Conservation (phyloP, 2,113 vertebrate species). For the Cygnus atratus region DNA sequence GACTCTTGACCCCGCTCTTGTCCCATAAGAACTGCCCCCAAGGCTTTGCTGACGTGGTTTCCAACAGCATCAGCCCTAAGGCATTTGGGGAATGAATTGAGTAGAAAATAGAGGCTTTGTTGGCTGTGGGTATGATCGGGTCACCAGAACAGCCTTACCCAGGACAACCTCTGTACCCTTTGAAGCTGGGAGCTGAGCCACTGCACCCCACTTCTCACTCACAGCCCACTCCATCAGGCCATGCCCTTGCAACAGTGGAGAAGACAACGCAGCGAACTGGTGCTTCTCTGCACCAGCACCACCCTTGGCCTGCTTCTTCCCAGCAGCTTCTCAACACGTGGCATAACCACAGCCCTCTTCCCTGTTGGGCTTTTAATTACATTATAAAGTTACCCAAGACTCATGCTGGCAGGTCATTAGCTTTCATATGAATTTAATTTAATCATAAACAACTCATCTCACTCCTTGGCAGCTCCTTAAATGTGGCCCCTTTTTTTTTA, state of each 20-base stretch:
- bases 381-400: conserved; percentile 52
- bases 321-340: neutral
- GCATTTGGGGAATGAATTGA: fast-evolving
- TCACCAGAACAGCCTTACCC: neutral
- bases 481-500: conserved; percentile 9
- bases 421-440: conserved; percentile 59
- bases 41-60: fast-evolving
- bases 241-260: neutral
- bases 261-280: neutral
- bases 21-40: fast-evolving
- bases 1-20: neutral
- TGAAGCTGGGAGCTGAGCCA: neutral
- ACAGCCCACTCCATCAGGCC: fast-evolving
- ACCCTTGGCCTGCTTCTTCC: fast-evolving
- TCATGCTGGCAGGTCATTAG: conserved; percentile 48
- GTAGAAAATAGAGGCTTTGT: neutral
- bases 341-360: conserved; percentile 10
- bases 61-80: fast-evolving
- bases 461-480: conserved; percentile 47
- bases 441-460: conserved; percentile 59
- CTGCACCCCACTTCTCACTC: fast-evolving
- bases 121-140: fast-evolving
- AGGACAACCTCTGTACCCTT: fast-evolving
- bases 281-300: neutral
- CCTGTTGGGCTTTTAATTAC: conserved; percentile 41